Percentiles rank a stretch among this genome's conserved stretches.
Evolutionary conservation across 2,797 vertebrate genomes (phyloP).

Genomic region (Ciconia nigra): DNA sequence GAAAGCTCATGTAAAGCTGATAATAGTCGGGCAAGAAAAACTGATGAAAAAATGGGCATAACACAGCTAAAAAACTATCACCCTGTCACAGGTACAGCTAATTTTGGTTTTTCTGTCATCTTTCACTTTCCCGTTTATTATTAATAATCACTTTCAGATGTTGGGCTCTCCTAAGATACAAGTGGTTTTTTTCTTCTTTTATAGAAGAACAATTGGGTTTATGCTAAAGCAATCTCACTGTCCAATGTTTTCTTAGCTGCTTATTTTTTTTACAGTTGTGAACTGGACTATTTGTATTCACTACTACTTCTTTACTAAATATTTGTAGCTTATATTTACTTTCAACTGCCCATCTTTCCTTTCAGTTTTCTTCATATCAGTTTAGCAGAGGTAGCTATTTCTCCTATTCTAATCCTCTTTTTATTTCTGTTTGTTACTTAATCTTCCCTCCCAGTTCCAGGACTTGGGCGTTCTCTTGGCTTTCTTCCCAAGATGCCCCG

Average conservation of each 20-base stretch:
- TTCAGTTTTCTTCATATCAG: not conserved
- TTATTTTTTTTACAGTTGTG: not conserved
- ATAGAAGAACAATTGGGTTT: not conserved
- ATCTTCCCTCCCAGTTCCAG: conserved; percentile 79
- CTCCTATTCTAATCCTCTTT: not conserved
- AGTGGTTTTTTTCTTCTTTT: not conserved
- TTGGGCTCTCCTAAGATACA: not conserved
- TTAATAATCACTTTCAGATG: not conserved
- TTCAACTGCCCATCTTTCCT: not conserved
- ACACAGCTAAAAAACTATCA: conserved; percentile 77
- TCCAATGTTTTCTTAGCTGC: not conserved
- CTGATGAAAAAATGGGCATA: conserved; percentile 71
- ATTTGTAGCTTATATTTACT: not conserved
- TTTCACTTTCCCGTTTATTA: not conserved
- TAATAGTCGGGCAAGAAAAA: conserved; percentile 44
- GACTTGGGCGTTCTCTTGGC: conserved; percentile 86
- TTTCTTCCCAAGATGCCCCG: conserved; percentile 97
- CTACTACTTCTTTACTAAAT: not conserved
- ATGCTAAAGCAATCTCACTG: not conserved
- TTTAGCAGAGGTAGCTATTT: not conserved
- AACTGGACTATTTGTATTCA: not conserved
- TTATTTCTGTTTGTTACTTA: not conserved
- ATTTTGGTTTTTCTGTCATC: not conserved
- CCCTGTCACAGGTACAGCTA: conserved; percentile 81
- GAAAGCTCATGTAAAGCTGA: not conserved